Percentiles rank a stretch among this genome's conserved stretches.
Evolutionary conservation across 2,113 vertebrate genomes (phyloP).

Genomic region (Labeo catla): DNA sequence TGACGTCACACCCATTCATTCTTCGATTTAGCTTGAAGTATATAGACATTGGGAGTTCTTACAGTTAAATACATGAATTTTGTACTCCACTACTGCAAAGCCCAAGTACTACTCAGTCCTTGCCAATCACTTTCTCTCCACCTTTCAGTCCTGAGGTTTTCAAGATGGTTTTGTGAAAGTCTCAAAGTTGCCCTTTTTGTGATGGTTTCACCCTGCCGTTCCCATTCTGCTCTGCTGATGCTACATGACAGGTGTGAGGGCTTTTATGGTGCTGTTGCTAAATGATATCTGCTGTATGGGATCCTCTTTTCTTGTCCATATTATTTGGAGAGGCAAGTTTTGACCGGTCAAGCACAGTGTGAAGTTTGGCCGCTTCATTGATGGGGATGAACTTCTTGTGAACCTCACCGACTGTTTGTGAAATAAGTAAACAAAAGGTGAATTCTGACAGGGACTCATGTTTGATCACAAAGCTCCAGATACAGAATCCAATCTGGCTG

Average conservation of each 20-base stretch:
- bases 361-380: slow-evolving; percentile 1
- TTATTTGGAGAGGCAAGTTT: neutral
- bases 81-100: neutral
- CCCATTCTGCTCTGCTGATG: slow-evolving; percentile 23
- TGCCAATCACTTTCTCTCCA: no score
- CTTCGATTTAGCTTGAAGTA: neutral
- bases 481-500: slow-evolving; percentile 40
- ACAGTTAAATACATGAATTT: neutral
- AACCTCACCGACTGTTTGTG: slow-evolving; percentile 10
- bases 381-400: slow-evolving; percentile 38
- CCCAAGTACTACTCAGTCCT: neutral
- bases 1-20: neutral
- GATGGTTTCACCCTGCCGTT: neutral
- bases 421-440: slow-evolving; percentile 11
- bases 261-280: slow-evolving; percentile 16
- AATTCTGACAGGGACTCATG: slow-evolving; percentile 5
- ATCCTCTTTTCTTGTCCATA: slow-evolving; percentile 7
- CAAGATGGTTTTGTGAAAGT: neutral
- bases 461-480: slow-evolving; percentile 43
- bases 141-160: neutral
- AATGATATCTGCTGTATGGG: slow-evolving; percentile 32
- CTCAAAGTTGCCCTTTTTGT: slow-evolving; percentile 18
- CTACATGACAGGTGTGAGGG: slow-evolving; percentile 46
- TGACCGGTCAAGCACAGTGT: slow-evolving; percentile 23
- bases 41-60: neutral